A percentile compares a stretch with the other conserved stretches of the same genome.
These are phyloP conservation scores for Lagenorhynchus albirostris DNA, from an alignment of 2,113 vertebrate genomes.

Conservation along the genomic window DNA sequence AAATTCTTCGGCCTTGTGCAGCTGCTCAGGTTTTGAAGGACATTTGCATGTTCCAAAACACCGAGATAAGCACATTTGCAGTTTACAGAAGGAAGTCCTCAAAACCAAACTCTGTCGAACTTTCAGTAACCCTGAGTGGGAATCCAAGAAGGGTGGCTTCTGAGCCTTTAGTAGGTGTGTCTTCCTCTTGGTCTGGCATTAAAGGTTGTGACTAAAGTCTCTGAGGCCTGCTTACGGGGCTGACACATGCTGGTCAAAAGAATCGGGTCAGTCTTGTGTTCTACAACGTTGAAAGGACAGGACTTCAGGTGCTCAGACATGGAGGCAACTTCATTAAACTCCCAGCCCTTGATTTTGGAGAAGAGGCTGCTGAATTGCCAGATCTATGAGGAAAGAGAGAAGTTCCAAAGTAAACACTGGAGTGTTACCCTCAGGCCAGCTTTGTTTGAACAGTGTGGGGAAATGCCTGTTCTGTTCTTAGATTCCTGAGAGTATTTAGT, in stretches of 20 bases:
- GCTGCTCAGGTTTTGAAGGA: neutral
- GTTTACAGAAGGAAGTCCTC: neutral
- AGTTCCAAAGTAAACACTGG: neutral
- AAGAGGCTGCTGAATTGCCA: slow-evolving; percentile 96
- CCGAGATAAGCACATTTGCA: neutral
- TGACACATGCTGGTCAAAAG: slow-evolving; percentile 85
- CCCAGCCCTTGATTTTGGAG: slow-evolving; percentile 90
- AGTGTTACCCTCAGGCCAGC: neutral
- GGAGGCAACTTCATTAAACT: slow-evolving; percentile 78
- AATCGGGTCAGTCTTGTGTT: slow-evolving; percentile 85
- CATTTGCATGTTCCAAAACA: neutral
- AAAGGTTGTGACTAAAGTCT: slow-evolving; percentile 85
- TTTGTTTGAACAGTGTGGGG: neutral
- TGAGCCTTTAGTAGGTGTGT: neutral
- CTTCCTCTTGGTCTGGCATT: slow-evolving; percentile 61
- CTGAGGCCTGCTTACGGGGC: slow-evolving; percentile 60
- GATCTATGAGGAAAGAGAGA: slow-evolving; percentile 75
- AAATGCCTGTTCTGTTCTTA: neutral
- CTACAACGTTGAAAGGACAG: slow-evolving; percentile 89
- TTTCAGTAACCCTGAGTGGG: neutral
- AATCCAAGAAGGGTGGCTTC: neutral
- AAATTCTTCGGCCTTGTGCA: neutral
- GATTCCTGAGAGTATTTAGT: neutral
- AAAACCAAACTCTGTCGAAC: neutral
- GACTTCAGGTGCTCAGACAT: slow-evolving; percentile 92